Conservation (phyloP, 2,888 invertebrate species). For the Drosophila diplacantha region DNA sequence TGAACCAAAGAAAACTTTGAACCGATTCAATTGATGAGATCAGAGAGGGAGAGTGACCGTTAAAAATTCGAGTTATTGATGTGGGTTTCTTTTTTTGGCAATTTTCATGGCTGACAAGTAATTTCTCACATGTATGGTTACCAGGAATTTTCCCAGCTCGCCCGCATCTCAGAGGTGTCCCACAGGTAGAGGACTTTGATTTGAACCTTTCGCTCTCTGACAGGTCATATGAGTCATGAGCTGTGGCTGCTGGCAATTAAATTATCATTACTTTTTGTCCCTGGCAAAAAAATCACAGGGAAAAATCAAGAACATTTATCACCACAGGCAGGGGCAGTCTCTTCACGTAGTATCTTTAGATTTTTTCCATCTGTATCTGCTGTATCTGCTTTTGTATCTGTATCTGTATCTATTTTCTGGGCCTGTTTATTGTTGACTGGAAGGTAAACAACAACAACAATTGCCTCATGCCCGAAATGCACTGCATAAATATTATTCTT, state of each 20-base stretch:
- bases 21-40: constrained; percentile 42
- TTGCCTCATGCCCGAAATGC: constrained; percentile 48
- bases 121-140: constrained; percentile 20
- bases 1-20: constrained; percentile 38
- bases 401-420: constrained; percentile 9
- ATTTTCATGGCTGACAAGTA: constrained; percentile 39
- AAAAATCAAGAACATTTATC: constrained; percentile 29
- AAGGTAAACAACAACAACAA: constrained; percentile 60
- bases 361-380: constrained; percentile 10
- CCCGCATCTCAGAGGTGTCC: constrained; percentile 42
- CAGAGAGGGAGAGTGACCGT: constrained; percentile 4
- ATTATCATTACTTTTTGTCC: constrained; percentile 38
- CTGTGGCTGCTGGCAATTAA: constrained; percentile 47
- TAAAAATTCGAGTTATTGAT: constrained; percentile 25
- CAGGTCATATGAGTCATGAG: constrained; percentile 40
- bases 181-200: constrained; percentile 45
- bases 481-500: constrained; percentile 60
- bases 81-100: constrained; percentile 31
- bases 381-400: constrained; percentile 4
- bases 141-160: constrained; percentile 45
- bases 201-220: constrained; percentile 28
- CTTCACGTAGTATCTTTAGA: constrained; percentile 9
- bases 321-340: constrained; percentile 2
- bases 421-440: constrained; percentile 47
- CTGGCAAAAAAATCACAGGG: constrained; percentile 13